Base-by-base conservation (phyloP, 2,888 invertebrate species). In the Drosophila nr. fundita region DNA sequence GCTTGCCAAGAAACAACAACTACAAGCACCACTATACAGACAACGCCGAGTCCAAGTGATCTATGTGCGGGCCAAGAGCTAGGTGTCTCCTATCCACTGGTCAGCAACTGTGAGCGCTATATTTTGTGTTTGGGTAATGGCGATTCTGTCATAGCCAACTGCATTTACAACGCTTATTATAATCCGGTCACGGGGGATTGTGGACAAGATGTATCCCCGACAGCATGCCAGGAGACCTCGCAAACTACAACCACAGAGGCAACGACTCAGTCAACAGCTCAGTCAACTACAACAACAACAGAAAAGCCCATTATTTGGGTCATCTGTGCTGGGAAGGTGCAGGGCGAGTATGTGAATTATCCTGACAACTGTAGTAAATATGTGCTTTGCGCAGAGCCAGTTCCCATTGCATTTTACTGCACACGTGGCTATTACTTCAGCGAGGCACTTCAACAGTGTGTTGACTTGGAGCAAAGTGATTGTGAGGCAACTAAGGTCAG, bases 371-470 rank as follows among this genome's bases (percentile, higher is more conserved):
- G 91, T 40, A 77, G 71, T 0, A 91, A 90, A 60, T 91, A 84
- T 45, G 81, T 91, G 6, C 60, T 74, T 0, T 91, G 91, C 57
- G 67, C 63, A 0, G 60, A 67, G 10, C 90, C 90, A 0, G 92
- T 92, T 34, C 83, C 83, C 48, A 92, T 91, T 74, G 93, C 94
- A 53, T 95, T 94, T 59, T 95, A 95, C 24, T 94, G 94, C 52
- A 94, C 94, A 13, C 93, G 93, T 0, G 94, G 94, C 24, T 93
- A 94, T 15, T 94, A 94, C 18, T 95, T 91, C 34, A 91, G 78
- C 59, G 79, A 72, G 2, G 30, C 58, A 1, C 54, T 73, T 2
- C 64, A 84, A 45, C 55, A 79, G n/a, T 92, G 92, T 45, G 88
- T 89, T 6, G 72, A 71, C 24, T 83, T 86, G 45, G 65, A 75